Evolutionary conservation across 2,888 invertebrate genomes (phyloP), one percentile per base, ranked within the genome.

Genomic region (Pardosa pseudoannulata): DNA sequence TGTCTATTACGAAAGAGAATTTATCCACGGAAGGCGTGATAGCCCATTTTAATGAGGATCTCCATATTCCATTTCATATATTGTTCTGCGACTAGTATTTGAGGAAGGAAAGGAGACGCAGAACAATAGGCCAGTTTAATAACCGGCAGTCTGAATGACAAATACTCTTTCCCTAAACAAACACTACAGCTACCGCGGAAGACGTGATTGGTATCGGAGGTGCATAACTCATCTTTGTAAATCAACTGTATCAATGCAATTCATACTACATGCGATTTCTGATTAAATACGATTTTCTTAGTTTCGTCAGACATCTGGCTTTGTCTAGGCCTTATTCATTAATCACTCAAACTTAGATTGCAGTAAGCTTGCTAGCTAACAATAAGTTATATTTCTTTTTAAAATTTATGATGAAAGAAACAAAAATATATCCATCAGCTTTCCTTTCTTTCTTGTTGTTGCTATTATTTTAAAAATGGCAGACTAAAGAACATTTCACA

Each of bases 121-220:
- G 16, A n/a, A 23, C 19, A 56, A 56, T 56, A 56, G 56, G 56
- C 23, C 23, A 56, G 56, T 56, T 56, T 56, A 56, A 56, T 56
- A 56, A 56, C 56, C 56, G 56, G 56, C 23, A 56, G 19, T 23
- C 19, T 56, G 23, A 56, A 23, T 56, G 23, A 56, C 56, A 56
- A 56, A 56, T 56, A 56, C 56, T 56, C 56, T 16, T 46, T 46
- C 56, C 56, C 56, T 56, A 23, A 23, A 11, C 56, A 56, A 56
- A 56, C 56, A 56, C 56, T 56, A 56, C 3, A 56, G 56, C 2
- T 56, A 23, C 23, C 23, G 19, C 56, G 19, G 5, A 56, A 56
- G 23, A 16, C 56, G 3, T 5, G 56, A 19, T 23, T 56, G 56
- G 23, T 56, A 56, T 56, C 46, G 23, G 23, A 23, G 19, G 56